Base-by-base conservation (phyloP, 1,140 invertebrate species). In the Drosophila saltans region DNA sequence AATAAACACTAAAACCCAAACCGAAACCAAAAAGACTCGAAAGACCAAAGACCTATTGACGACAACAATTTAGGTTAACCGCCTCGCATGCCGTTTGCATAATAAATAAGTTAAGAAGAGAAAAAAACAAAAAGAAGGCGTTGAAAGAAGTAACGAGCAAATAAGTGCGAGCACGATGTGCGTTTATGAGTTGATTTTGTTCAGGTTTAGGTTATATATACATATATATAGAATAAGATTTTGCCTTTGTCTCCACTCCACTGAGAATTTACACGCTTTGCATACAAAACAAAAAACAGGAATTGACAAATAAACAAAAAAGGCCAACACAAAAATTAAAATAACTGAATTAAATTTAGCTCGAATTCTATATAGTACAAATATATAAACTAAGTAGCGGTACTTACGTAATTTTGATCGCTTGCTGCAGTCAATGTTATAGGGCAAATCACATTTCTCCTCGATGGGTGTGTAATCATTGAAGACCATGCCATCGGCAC, bases 401-500 rank as follows among this genome's bases (percentile, higher is more conserved):
- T 76, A 95, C 96, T 96, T 93, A 98, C 97, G 97, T 66, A 96
- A 90, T 90, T 96, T 96, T 2, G 95, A 94, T 69, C 97, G 93
- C 72, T 95, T 94, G 1, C 93, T 93, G 92, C 97, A 98, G 91
- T 98, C 97, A 68, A 98, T 96, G 78, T 96, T 96, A 90, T 97
- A 97, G 0, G 97, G 97, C 71, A 97, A 93, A 90, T 98, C 97
- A 85, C 97, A 98, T 85, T 97, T 97, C 92, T 97, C 97, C 66
- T 97, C 95, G 66, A 95, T 93, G 1, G 95, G 93, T 69, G 95
- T 96, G 92, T 95, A 97, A 91, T 98, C 97, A 78, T 98, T 97
- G 93, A 98, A 98, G 10, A 98, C 97, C 92, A 97, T 95, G n/a
- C 97, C 97, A 90, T 98, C 97, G 0, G 97, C 96, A 79, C 97